Evolutionary conservation across 2,113 vertebrate species (phyloP).

Genomic region (Pagrus major): DNA sequence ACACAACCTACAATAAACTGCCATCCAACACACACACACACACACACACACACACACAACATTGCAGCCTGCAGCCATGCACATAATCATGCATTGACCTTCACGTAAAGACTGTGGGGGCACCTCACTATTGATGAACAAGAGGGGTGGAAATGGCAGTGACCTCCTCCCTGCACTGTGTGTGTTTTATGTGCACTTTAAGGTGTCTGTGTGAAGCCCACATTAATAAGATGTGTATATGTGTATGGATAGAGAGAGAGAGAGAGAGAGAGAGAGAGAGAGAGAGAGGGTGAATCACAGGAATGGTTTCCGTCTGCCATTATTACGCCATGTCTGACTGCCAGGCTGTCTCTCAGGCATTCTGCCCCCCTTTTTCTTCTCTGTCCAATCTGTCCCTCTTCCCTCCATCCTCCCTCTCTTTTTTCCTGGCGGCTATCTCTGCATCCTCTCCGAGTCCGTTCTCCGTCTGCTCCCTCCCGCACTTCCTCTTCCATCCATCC

Average conservation of each 20-base stretch:
- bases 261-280: not conserved
- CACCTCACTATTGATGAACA: conserved; percentile 60
- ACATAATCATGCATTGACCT: conserved; percentile 72
- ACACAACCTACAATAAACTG: conserved; percentile 14
- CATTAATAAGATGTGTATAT: conserved; percentile 24
- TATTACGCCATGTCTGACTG: conserved; percentile 62
- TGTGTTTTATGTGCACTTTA: conserved; percentile 34
- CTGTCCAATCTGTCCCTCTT: conserved; percentile 49
- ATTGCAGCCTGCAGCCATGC: conserved; percentile 43
- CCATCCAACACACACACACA: not conserved
- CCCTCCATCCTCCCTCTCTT: conserved; percentile 37
- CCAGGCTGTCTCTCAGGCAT: conserved; percentile 40
- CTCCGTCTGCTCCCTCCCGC: conserved; percentile 39
- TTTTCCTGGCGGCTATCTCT: conserved; percentile 51
- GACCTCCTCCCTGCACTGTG: conserved; percentile 48
- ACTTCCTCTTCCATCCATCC: conserved; percentile 47
- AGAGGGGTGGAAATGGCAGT: conserved; percentile 40
- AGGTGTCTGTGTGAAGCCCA: conserved; percentile 10
- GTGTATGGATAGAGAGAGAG: not conserved
- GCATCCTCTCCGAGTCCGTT: conserved; percentile 35
- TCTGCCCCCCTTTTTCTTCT: conserved; percentile 28
- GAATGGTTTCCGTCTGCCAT: conserved; percentile 45
- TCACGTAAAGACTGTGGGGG: conserved; percentile 69
- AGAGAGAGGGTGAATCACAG: conserved; percentile 31
- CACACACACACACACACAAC: not conserved